Percentiles rank a stretch among this genome's conserved stretches.
Conservation (phyloP, 2,113 vertebrate genomes). For the Microtus ochrogaster region DNA sequence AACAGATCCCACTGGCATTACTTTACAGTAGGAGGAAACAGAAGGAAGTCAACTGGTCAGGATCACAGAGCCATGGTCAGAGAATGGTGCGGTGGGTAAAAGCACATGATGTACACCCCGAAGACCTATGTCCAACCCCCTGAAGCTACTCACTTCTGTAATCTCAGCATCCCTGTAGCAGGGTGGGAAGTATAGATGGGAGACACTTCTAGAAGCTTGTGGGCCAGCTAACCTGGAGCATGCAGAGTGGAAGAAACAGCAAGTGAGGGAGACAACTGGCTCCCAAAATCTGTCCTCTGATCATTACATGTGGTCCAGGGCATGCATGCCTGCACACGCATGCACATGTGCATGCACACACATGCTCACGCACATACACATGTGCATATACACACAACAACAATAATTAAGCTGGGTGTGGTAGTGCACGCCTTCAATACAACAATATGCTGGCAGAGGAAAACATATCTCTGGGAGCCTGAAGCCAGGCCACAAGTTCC, state of each 20-base stretch:
- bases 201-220: background rate
- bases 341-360: background rate
- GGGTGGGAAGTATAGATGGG: background rate
- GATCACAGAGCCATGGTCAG: background rate
- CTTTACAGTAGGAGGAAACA: conserved; percentile 11
- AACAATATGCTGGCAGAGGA: background rate
- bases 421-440: background rate
- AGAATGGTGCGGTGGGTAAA: too few species aligned
- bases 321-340: background rate
- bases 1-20: background rate
- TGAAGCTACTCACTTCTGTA: background rate
- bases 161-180: background rate
- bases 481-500: background rate
- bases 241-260: background rate
- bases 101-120: too few species aligned
- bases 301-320: background rate
- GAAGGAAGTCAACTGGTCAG: background rate
- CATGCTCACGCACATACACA: background rate
- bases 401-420: background rate
- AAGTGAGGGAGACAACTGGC: too few species aligned
- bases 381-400: background rate
- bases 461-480: background rate
- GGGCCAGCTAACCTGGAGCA: background rate
- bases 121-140: background rate
- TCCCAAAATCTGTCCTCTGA: background rate